phyloP scores from a whole-genome alignment of 2,797 vertebrate species.

The Sitta carolinensis region DNA sequence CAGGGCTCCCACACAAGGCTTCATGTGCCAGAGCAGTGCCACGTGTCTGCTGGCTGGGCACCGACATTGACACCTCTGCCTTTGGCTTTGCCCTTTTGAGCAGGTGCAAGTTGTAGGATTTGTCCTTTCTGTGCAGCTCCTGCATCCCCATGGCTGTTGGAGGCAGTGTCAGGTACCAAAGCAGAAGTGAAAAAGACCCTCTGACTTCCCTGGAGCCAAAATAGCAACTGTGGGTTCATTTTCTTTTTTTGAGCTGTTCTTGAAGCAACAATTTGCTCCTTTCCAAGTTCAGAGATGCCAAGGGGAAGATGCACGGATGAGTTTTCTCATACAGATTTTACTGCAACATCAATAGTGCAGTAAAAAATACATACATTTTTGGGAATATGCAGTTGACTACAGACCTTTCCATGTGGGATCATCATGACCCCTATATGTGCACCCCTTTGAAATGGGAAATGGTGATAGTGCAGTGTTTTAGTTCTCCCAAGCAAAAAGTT shows the following conservation, averaged over 20 bases:
- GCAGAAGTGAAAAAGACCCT: background rate
- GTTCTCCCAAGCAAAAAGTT: background rate
- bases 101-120: background rate
- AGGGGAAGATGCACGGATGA: background rate
- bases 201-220: background rate
- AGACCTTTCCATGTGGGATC: background rate
- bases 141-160: rapidly evolving
- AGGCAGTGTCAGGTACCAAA: background rate
- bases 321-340: background rate
- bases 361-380: rapidly evolving
- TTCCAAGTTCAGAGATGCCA: background rate
- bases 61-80: rapidly evolving
- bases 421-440: background rate
- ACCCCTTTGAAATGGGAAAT: background rate
- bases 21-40: rapidly evolving
- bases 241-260: background rate
- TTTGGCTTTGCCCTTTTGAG: background rate
- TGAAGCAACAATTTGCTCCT: background rate
- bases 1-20: background rate
- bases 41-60: background rate
- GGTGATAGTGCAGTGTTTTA: background rate
- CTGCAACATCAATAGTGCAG: background rate
- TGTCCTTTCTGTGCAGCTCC: background rate
- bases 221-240: background rate
- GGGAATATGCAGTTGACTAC: background rate